Evolutionary conservation across 2,888 invertebrate species (phyloP).

Genomic region (Dryomyza anilis): DNA sequence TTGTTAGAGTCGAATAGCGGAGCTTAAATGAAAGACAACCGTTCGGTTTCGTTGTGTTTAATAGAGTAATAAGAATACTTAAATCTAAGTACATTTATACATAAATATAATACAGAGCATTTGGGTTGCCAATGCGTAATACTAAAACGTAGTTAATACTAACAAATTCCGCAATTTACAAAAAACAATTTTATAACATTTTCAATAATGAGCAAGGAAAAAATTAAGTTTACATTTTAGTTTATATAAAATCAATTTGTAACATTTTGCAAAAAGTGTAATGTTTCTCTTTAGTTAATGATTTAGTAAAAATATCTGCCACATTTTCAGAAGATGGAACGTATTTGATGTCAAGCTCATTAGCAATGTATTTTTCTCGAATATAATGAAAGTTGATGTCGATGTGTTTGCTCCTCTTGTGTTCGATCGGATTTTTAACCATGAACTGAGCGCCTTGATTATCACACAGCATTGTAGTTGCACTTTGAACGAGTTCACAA

Average conservation of each 20-base stretch:
- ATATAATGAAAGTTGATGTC: neutral
- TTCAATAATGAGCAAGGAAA: neutral
- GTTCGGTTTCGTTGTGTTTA: too few species aligned
- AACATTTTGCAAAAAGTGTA: neutral
- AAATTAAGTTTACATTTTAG: neutral
- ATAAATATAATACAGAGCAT: too few species aligned
- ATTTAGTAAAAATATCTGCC: constrained; percentile 8
- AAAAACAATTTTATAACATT: too few species aligned
- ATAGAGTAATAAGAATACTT: too few species aligned
- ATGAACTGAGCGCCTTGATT: constrained; percentile 27
- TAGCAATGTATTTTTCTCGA: too few species aligned
- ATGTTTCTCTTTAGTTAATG: constrained; percentile 3
- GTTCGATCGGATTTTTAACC: constrained; percentile 31
- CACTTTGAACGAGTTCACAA: too few species aligned
- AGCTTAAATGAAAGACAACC: too few species aligned
- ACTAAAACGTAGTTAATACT: too few species aligned
- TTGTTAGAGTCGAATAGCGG: too few species aligned
- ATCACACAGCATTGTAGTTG: constrained; percentile 17
- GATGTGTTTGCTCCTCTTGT: constrained; percentile 33
- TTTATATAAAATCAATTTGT: neutral
- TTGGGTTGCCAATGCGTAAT: too few species aligned
- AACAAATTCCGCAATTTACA: too few species aligned
- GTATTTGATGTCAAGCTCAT: neutral
- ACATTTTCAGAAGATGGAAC: constrained; percentile 6
- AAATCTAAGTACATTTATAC: too few species aligned